Conservation (phyloP, 2,888 invertebrate genomes). For the Monoplex corrugatus region DNA sequence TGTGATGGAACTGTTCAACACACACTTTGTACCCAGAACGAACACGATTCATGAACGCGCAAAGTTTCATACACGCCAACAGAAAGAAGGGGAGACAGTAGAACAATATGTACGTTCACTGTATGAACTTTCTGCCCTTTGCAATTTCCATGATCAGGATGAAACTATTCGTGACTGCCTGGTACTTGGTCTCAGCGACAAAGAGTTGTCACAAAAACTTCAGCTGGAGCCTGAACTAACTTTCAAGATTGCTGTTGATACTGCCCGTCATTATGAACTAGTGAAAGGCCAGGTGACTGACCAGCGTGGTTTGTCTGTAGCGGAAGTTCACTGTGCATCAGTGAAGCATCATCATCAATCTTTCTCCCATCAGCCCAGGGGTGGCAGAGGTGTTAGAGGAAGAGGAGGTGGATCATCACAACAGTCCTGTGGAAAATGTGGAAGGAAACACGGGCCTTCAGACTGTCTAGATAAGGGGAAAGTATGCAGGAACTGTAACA, state of each 20-base stretch:
- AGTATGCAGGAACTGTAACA: background rate
- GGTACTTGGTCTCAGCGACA: background rate
- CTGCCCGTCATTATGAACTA: conserved; percentile 17
- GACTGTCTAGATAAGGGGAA: conserved; percentile 11
- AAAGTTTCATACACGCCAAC: background rate
- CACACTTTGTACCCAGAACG: background rate
- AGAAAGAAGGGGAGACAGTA: background rate
- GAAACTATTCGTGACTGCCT: background rate
- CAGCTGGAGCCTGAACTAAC: conserved; percentile 13
- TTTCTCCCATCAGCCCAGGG: background rate
- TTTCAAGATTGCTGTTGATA: background rate
- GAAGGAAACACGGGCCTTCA: background rate
- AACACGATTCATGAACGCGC: conserved; percentile 3
- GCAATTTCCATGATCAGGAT: background rate
- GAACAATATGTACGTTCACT: background rate
- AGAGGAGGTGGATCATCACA: background rate
- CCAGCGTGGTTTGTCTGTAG: background rate
- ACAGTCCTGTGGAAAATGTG: background rate
- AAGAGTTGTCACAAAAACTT: background rate
- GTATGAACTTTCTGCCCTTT: background rate
- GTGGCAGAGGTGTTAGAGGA: background rate
- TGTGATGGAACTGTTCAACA: background rate
- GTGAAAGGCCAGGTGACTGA: background rate
- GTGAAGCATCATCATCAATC: background rate
- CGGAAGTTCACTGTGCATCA: background rate